These are phyloP conservation scores for Pseudopipra pipra DNA, from an alignment of 2,113 vertebrate species.

Conservation along the genomic window DNA sequence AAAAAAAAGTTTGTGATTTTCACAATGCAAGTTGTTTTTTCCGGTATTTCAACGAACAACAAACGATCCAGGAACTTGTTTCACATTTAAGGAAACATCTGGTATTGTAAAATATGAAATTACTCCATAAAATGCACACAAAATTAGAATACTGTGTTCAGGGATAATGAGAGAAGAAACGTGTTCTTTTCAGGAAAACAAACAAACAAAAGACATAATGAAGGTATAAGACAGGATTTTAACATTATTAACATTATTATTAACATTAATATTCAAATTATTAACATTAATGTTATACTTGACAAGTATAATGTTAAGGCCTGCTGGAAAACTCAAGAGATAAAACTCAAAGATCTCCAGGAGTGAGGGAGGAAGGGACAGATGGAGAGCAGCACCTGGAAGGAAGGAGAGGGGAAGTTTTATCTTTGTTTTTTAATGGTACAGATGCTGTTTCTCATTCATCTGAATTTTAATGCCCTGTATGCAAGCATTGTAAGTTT, in stretches of 20 bases:
- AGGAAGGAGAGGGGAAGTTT: not conserved
- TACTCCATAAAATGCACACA: not conserved
- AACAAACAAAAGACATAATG: not conserved
- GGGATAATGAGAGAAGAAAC: not conserved
- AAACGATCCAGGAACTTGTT: not conserved
- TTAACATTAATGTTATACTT: not conserved
- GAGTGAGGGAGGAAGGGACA: fast-evolving
- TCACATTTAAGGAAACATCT: constrained; percentile 4
- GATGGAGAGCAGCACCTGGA: not conserved
- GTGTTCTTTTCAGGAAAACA: not conserved
- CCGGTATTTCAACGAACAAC: not conserved
- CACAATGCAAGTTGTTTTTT: not conserved
- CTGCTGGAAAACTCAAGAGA: not conserved
- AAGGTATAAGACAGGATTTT: not conserved
- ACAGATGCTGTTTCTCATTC: not conserved
- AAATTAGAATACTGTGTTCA: not conserved
- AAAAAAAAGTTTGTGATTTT: not conserved
- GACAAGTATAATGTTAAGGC: not conserved
- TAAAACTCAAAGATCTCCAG: not conserved
- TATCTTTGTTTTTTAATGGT: not conserved
- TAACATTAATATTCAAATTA: not conserved
- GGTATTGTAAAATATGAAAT: not conserved
- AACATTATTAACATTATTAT: not conserved
- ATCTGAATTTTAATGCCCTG: not conserved
- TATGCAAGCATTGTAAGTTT: not conserved